Evolutionary conservation across 92 coral and sea anemone species (phyloP).

Genomic region (Heteractis magnifica): DNA sequence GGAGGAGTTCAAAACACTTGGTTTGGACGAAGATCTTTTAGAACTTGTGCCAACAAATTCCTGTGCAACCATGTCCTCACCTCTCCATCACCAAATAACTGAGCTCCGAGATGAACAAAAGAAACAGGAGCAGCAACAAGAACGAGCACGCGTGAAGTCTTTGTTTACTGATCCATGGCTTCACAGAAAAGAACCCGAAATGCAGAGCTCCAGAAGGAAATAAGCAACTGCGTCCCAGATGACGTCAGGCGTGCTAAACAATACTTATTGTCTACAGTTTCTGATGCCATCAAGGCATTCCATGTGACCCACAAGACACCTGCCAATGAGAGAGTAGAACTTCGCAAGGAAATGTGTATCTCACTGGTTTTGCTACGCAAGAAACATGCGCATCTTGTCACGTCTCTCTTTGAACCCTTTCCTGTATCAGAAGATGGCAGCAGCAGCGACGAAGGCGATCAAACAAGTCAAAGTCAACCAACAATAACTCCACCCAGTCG

Average conservation of each 20-base stretch:
- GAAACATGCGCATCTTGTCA: slow-evolving; percentile 14
- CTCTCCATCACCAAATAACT: not conserved
- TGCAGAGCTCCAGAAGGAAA: slow-evolving; percentile 9
- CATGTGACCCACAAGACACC: not conserved
- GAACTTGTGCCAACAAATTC: not conserved
- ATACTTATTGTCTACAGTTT: not conserved
- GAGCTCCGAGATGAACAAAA: not conserved
- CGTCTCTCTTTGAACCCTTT: not conserved
- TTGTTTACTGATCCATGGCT: slow-evolving; percentile 2
- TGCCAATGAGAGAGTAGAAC: not conserved
- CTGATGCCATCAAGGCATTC: slow-evolving; percentile 16
- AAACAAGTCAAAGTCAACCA: slow-evolving; percentile 8
- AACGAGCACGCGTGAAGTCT: not conserved
- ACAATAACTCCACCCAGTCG: slow-evolving; percentile 7
- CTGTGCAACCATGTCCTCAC: not conserved
- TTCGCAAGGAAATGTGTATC: not conserved
- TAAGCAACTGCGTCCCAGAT: slow-evolving; percentile 11
- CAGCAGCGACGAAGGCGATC: slow-evolving; percentile 7
- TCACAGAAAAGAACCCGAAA: slow-evolving; percentile 2
- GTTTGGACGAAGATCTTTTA: not conserved
- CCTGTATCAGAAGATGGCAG: slow-evolving; percentile 6
- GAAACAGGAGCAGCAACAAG: slow-evolving; percentile 1
- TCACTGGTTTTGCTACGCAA: slow-evolving; percentile 3
- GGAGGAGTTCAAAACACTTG: not conserved
- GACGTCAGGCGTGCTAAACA: slow-evolving; percentile 10